These are phyloP conservation scores for Aphelenchoides fujianensis DNA, from an alignment of 1,140 invertebrate genomes.

Conservation along the genomic window DNA sequence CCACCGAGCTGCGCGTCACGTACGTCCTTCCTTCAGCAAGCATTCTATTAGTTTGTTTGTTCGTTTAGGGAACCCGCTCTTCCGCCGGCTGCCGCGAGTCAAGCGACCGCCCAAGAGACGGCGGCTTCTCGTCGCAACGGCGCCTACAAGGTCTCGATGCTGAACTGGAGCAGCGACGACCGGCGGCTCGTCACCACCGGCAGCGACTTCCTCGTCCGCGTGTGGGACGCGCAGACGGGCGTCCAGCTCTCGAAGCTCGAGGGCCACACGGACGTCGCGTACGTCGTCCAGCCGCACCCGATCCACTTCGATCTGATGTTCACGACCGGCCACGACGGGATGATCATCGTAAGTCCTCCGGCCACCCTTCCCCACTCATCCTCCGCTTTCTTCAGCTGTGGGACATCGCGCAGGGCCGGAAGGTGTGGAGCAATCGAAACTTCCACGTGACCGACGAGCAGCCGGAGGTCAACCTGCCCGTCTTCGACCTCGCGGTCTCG, in stretches of 20 bases:
- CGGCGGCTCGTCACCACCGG: constrained; percentile 82
- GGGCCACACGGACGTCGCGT: constrained; percentile 87
- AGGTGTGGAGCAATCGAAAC: constrained; percentile 45
- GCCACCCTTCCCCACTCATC: background rate
- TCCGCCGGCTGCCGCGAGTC: constrained; percentile 6
- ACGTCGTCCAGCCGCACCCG: constrained; percentile 88
- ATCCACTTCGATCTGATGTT: constrained; percentile 74
- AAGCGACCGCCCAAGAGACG: constrained; percentile 10
- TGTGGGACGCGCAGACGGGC: constrained; percentile 75
- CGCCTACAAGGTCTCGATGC: constrained; percentile 86
- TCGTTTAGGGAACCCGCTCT: constrained; percentile 16
- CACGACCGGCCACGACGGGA: constrained; percentile 92
- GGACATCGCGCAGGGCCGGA: constrained; percentile 47
- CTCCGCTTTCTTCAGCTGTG: constrained; percentile 46
- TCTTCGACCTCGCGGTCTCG: constrained; percentile 95
- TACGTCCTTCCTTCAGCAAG: too few relatives aligned
- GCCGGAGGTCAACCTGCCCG: constrained; percentile 65
- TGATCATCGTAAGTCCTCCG: constrained; percentile 29
- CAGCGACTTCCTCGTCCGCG: constrained; percentile 76
- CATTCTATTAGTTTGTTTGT: constrained; percentile 14
- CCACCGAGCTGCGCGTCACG: constrained; percentile 21
- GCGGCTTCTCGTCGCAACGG: constrained; percentile 66
- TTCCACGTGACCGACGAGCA: constrained; percentile 32
- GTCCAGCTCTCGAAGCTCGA: constrained; percentile 70
- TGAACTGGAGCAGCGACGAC: constrained; percentile 86